Evolutionary conservation across 2,797 vertebrate species (phyloP), one percentile per base, ranked within the genome.

Genomic region (Salarias fasciatus): DNA sequence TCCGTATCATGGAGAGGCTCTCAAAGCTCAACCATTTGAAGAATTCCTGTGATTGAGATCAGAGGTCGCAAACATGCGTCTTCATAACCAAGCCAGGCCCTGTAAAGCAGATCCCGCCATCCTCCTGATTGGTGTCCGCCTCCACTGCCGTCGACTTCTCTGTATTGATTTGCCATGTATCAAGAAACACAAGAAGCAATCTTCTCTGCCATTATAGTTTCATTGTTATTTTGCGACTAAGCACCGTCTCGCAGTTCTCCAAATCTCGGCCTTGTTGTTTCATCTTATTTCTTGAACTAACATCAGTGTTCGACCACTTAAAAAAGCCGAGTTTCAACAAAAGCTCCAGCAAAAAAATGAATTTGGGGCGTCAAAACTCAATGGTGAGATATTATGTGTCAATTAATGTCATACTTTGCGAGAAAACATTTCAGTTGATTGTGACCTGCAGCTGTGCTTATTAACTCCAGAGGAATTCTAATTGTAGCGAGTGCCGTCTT

Each of bases 31-130:
- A 58, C 47, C 63, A 57, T 77, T 75, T 62, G 35, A 74, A 83
- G 79, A 78, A 72, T 64, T n/a, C 43, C 72, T 67, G 69, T 92
- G 89, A 92, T 92, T 91, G 92, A 91, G 89, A 77, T 87, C 91
- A 91, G 61, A 88, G 89, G 89, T 91, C 83, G 83, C 10, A 14
- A 65, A 63, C 76, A 72, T 47, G 53, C 53, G 54, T 75, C 73
- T 83, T 75, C 64, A 79, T 88, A 88, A 82, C 80, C 69, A 82
- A 86, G 76, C 69, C 18, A 2, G 74, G 38, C 45, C 47, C 74
- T 43, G 33, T 63, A 53, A 52, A 79, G 53, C 46, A 13, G 63
- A 8, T n/a, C 18, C 14, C 30, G 14, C 46, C 6, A 54, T 61
- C 41, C 30, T 30, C 37, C 59, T 71, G 71, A 87, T 80, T 80